Conservation (phyloP, 2,888 invertebrate genomes). For the Corythucha ciliata region DNA sequence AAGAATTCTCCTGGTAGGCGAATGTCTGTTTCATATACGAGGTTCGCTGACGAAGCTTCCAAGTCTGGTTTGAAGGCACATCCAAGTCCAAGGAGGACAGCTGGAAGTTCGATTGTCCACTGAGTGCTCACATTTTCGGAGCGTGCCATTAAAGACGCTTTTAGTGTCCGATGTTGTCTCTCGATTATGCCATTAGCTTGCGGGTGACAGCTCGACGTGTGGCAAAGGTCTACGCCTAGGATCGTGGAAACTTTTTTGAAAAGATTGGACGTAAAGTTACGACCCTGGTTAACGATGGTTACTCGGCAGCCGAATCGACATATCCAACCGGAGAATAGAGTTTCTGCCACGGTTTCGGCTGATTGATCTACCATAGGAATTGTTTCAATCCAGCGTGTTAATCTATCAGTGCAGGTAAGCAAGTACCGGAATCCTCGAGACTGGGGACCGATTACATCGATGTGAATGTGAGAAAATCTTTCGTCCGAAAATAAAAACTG, state of each 20-base stretch:
- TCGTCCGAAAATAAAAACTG: slow-evolving; percentile 6
- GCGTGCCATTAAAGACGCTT: slow-evolving; percentile 12
- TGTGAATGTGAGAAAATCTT: slow-evolving; percentile 1
- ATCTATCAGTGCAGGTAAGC: slow-evolving; percentile 3
- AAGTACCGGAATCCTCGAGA: slow-evolving; percentile 2
- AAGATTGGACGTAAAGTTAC: slow-evolving; percentile 9
- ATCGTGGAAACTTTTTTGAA: background rate
- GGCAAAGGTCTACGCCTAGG: slow-evolving; percentile 4
- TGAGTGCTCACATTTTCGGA: background rate
- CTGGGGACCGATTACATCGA: slow-evolving; percentile 10
- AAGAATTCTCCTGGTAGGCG: slow-evolving; percentile 37
- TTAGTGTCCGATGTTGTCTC: slow-evolving; percentile 9
- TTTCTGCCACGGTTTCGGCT: slow-evolving; percentile 2
- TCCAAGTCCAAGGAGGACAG: slow-evolving; percentile 15
- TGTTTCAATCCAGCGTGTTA: slow-evolving; percentile 19
- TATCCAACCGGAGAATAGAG: slow-evolving; percentile 13
- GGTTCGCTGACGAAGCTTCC: slow-evolving; percentile 36
- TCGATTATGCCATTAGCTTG: slow-evolving; percentile 15
- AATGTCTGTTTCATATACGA: slow-evolving; percentile 38
- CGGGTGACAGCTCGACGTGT: slow-evolving; percentile 10
- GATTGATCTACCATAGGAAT: slow-evolving; percentile 10
- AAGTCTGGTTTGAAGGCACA: slow-evolving; percentile 7
- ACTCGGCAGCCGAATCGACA: slow-evolving; percentile 15
- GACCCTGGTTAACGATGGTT: slow-evolving; percentile 13
- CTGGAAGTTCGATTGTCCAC: slow-evolving; percentile 8